Evolutionary conservation across 2,888 invertebrate species (phyloP), one percentile per base, ranked within the genome.

Genomic region (Stegophylla sp.): DNA sequence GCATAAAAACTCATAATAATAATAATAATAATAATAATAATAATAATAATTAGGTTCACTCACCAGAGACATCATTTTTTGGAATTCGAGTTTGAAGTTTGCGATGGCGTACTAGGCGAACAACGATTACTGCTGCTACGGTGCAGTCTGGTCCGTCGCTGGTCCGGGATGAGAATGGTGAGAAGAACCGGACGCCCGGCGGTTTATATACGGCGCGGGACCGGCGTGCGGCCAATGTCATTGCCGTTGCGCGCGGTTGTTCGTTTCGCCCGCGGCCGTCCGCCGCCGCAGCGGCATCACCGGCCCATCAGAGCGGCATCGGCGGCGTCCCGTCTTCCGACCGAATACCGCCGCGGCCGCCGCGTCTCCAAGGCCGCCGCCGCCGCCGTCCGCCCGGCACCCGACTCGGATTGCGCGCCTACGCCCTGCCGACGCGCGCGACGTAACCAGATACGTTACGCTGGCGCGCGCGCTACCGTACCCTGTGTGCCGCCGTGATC

Each of bases 101-200:
- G 26, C 13, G 48, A n/a, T 53, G 75, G 34, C 23, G 75, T 75
- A 75, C 75, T 75, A 75, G 64, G 74, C 23, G 17, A 15, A 28
- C 45, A 17, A 10, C 15, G 15, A 13, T 45, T 48, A 41, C 51
- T 75, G 75, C 61, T 61, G 20, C 75, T 75, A 41, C 51, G 51
- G 63, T 59, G 20, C 20, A 61, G 73, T 74, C 45, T 61, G 74
- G 74, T 23, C n/a, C n/a, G n/a, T 34, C 7, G 34, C 7, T 3
- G 74, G 64, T 66, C 66, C 66, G 75, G 75, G 53, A 64, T 53
- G 75, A 77, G 75, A 77, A 84, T 83, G 66, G 83, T 82, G 71
- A 84, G 74, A 26, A 83, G 83, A 73, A 83, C 83, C 82, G 83
- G 82, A 66, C 61, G 79, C n/a, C 34, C 20, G 61, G 34, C 61